Percentiles rank a stretch among this genome's conserved stretches.
phyloP scores from a whole-genome alignment of 2,797 vertebrate genomes.

The Trachurus trachurus region DNA sequence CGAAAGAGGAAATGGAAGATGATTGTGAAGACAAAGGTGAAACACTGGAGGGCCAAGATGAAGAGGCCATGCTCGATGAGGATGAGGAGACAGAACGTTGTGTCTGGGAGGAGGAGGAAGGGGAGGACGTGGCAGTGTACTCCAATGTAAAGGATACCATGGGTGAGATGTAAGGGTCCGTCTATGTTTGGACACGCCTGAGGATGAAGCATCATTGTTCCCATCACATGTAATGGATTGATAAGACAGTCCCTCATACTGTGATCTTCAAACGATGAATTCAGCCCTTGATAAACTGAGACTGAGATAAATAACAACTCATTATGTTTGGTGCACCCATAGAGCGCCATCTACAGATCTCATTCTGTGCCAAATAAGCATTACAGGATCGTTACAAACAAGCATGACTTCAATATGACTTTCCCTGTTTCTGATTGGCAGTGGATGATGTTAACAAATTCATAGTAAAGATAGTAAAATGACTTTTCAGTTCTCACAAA shows the following conservation, averaged over 20 bases:
- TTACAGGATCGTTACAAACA: background rate
- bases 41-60: slow-evolving; percentile 1
- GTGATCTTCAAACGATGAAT: background rate
- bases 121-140: slow-evolving; percentile 32
- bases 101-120: slow-evolving; percentile 1
- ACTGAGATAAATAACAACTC: background rate
- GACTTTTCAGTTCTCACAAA: too few relatives aligned
- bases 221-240: background rate
- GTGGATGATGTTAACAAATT: too few relatives aligned
- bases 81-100: background rate
- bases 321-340: background rate
- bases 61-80: background rate
- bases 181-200: background rate
- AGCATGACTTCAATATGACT: too few relatives aligned
- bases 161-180: slow-evolving; percentile 18
- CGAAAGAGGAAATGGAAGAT: background rate
- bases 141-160: slow-evolving; percentile 40
- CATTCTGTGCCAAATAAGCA: too few relatives aligned
- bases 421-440: too few relatives aligned
- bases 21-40: background rate
- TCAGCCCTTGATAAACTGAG: background rate
- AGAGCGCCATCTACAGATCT: background rate
- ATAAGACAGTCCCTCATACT: background rate
- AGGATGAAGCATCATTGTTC: background rate
- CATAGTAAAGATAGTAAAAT: too few relatives aligned